Conservation (phyloP, 2,113 vertebrate species). For the Salvator merianae region DNA sequence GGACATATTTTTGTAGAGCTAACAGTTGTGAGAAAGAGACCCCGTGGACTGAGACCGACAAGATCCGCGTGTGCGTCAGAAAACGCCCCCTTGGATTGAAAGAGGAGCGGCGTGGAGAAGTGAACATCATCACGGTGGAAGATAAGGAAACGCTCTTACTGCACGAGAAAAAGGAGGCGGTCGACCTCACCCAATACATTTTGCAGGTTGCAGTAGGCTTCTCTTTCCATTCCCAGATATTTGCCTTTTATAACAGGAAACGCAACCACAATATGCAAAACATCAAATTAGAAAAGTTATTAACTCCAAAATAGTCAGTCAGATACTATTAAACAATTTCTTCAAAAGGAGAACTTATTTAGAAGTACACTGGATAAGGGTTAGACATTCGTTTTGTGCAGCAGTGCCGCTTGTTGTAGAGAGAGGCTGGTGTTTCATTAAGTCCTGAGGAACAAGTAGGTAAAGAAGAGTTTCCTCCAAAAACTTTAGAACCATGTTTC, state of each 20-base stretch:
- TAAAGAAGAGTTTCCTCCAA: background rate
- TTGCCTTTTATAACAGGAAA: too few species aligned
- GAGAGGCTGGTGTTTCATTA: background rate
- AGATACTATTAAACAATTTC: background rate
- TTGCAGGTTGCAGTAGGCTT: constrained; percentile 77
- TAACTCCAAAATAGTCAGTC: background rate
- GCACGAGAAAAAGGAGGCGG: constrained; percentile 87
- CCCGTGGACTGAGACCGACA: constrained; percentile 75
- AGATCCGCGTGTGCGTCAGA: constrained; percentile 90
- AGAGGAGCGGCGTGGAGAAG: constrained; percentile 80
- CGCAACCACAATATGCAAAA: background rate
- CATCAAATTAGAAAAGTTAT: background rate
- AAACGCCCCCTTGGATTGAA: constrained; percentile 83
- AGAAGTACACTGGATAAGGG: background rate
- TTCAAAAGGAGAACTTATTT: background rate
- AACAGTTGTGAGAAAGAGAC: constrained; percentile 67
- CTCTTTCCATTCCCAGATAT: background rate
- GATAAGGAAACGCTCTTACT: constrained; percentile 82
- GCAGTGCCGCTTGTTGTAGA: too few species aligned
- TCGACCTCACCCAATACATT: constrained; percentile 89
- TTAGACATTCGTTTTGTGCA: background rate
- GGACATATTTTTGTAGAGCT: constrained; percentile 59
- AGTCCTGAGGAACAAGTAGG: background rate
- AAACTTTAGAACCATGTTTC: background rate
- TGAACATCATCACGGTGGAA: constrained; percentile 82